Conservation (phyloP, 2,888 invertebrate species). For the Diaperis boleti region DNA sequence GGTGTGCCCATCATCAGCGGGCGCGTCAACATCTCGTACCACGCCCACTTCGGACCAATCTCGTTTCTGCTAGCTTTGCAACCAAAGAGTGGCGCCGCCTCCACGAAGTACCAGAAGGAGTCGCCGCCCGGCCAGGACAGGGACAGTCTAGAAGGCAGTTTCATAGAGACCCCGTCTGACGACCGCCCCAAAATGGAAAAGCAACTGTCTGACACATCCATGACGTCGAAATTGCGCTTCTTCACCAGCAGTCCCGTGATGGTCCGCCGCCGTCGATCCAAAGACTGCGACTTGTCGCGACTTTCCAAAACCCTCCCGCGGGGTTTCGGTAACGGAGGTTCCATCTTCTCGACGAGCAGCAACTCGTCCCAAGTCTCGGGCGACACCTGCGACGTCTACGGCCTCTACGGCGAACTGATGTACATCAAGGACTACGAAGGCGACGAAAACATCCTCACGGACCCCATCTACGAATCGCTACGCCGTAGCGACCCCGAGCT, state of each 20-base stretch:
- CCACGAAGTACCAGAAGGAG: slow-evolving; percentile 55
- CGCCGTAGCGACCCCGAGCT: slow-evolving; percentile 87
- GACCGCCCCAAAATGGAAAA: slow-evolving; percentile 72
- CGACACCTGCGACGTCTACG: slow-evolving; percentile 86
- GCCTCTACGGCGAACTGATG: slow-evolving; percentile 89
- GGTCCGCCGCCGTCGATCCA: slow-evolving; percentile 71
- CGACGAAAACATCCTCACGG: slow-evolving; percentile 78
- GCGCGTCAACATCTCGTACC: slow-evolving; percentile 91
- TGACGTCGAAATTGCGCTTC: slow-evolving; percentile 72
- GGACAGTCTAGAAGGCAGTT: slow-evolving; percentile 56
- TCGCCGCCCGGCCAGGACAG: slow-evolving; percentile 59
- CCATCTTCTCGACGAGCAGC: slow-evolving; percentile 68
- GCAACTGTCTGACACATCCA: slow-evolving; percentile 73
- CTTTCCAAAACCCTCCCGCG: slow-evolving; percentile 85
- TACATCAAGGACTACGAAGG: slow-evolving; percentile 89
- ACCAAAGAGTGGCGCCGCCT: slow-evolving; percentile 68
- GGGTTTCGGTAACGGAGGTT: slow-evolving; percentile 71
- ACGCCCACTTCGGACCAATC: slow-evolving; percentile 93
- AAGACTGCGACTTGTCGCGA: slow-evolving; percentile 72
- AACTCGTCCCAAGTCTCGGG: slow-evolving; percentile 72
- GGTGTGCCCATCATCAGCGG: slow-evolving; percentile 94
- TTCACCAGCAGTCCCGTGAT: slow-evolving; percentile 76
- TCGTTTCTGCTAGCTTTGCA: slow-evolving; percentile 87
- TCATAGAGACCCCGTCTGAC: slow-evolving; percentile 31
- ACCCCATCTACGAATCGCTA: slow-evolving; percentile 81